Conservation (phyloP, 2,888 invertebrate genomes). For the Clistopyga incitator region DNA sequence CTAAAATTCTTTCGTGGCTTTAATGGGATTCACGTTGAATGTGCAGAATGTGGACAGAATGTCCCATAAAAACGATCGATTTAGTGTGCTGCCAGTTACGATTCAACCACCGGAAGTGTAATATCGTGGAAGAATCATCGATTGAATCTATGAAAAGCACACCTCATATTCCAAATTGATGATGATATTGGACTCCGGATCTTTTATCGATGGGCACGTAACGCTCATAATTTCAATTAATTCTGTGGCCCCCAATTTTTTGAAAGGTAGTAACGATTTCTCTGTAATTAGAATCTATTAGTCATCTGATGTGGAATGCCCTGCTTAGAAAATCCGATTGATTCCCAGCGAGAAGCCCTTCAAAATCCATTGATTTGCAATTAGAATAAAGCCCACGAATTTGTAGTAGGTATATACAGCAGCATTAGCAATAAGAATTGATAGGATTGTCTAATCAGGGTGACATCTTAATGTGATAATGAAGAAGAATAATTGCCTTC, state of each 20-base stretch:
- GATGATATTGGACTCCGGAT: constrained; percentile 78
- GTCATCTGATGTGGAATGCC: not conserved
- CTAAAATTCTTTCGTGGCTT: no score
- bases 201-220: constrained; percentile 85
- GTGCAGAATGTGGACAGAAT: no score
- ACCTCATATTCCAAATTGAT: constrained; percentile 85
- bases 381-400: no score
- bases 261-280: constrained; percentile 76
- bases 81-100: no score
- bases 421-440: no score
- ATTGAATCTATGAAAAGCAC: constrained; percentile 11
- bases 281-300: constrained; percentile 52
- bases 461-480: not conserved
- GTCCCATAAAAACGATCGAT: no score
- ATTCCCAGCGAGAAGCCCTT: no score
- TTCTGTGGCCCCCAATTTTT: constrained; percentile 76
- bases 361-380: no score
- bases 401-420: no score
- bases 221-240: constrained; percentile 77
- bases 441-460: no score
- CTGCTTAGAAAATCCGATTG: no score
- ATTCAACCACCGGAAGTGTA: not conserved
- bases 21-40: no score
- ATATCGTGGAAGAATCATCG: not conserved
- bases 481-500: constrained; percentile 26